A percentile compares a stretch with the other conserved stretches of the same genome.
Evolutionary conservation across 2,797 vertebrate species (phyloP).

Genomic region (Saxicola maurus): DNA sequence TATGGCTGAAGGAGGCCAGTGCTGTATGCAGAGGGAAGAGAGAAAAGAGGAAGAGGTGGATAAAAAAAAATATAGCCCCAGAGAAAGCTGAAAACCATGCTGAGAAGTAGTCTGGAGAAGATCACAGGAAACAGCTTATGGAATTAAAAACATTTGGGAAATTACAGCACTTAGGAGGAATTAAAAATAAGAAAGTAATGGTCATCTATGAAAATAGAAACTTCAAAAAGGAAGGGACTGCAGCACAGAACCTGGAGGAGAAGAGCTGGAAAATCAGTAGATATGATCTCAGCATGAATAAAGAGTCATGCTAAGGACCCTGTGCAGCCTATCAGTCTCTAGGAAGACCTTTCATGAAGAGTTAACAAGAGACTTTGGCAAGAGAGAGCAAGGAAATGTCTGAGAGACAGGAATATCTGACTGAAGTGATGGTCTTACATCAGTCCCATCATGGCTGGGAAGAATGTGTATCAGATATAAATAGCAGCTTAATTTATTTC

Average conservation of each 20-base stretch:
- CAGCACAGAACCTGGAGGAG: slow-evolving; percentile 34
- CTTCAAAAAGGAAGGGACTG: slow-evolving; percentile 25
- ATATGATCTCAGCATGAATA: slow-evolving; percentile 25
- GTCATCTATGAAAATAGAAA: slow-evolving; percentile 46
- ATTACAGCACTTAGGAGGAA: slow-evolving; percentile 50
- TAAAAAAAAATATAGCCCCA: slow-evolving; percentile 56
- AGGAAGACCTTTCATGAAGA: slow-evolving; percentile 17
- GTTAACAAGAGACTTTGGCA: slow-evolving; percentile 36
- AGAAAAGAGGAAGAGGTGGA: slow-evolving; percentile 63
- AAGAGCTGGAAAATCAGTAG: slow-evolving; percentile 18
- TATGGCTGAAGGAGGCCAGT: slow-evolving; percentile 62
- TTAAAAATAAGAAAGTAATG: slow-evolving; percentile 49
- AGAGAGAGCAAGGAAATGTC: background rate
- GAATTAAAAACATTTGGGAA: slow-evolving; percentile 62
- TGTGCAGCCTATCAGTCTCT: background rate
- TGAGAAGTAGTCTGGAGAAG: slow-evolving; percentile 52
- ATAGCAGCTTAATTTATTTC: slow-evolving; percentile 25
- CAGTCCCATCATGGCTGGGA: background rate
- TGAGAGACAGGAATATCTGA: background rate
- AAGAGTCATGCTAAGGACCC: background rate
- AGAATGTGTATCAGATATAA: slow-evolving; percentile 21
- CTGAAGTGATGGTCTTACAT: slow-evolving; percentile 26
- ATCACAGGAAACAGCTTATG: slow-evolving; percentile 49
- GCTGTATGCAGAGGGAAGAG: slow-evolving; percentile 24
- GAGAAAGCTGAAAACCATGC: slow-evolving; percentile 54